These are phyloP conservation scores for Sander lucioperca DNA, from an alignment of 2,113 vertebrate species.

Conservation along the genomic window DNA sequence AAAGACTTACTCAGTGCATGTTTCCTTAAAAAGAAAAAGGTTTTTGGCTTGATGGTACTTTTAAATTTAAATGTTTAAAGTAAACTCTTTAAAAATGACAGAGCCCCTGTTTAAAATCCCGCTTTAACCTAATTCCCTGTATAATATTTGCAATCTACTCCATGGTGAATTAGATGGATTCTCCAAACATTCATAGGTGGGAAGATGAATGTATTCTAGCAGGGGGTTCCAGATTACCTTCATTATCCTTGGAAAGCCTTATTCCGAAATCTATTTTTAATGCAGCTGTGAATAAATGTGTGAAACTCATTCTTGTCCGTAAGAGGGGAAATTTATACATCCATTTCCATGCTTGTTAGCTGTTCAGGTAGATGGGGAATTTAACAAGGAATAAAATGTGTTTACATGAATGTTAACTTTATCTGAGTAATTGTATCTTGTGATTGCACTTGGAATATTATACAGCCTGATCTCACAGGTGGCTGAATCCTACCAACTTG, in stretches of 20 bases:
- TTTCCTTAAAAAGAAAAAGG: neutral
- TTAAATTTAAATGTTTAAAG: neutral
- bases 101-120: constrained; percentile 13
- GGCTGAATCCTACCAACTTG: neutral
- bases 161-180: constrained; percentile 37
- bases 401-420: constrained; percentile 35
- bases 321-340: constrained; percentile 39
- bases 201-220: constrained; percentile 31
- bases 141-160: constrained; percentile 42
- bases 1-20: neutral
- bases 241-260: constrained; percentile 50
- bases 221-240: constrained; percentile 53
- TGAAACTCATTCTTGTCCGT: constrained; percentile 35
- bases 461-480: neutral
- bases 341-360: constrained; percentile 45
- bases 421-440: constrained; percentile 1
- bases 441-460: neutral
- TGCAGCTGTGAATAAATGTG: constrained; percentile 42
- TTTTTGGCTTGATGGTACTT: neutral
- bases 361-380: constrained; percentile 47
- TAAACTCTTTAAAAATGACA: constrained; percentile 6
- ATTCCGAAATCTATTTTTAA: constrained; percentile 56
- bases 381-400: constrained; percentile 38
- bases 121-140: constrained; percentile 35
- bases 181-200: constrained; percentile 38